Evolutionary conservation across 1,140 invertebrate species (phyloP), one percentile per base, ranked within the genome.

Genomic region (Dolichoris vasculosae): DNA sequence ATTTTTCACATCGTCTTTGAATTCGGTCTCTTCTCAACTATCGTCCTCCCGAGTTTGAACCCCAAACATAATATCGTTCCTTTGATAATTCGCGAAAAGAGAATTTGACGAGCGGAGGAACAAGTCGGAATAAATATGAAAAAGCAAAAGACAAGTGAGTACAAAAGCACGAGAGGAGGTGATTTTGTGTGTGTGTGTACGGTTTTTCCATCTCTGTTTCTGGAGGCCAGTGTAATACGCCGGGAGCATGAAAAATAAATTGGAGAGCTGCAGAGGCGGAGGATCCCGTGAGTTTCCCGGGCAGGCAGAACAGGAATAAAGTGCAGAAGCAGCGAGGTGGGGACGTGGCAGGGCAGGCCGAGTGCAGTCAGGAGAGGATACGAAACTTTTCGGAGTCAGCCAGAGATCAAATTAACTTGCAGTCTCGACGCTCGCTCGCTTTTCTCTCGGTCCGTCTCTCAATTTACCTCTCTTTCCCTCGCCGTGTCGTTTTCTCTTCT

Each of bases 211-310:
- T 79, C n/a, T n/a, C 75, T 38, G 75, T 84, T 79, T 46, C 40
- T 35, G 38, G 69, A 83, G 71, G 78, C 46, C 38, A 69, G 69
- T 30, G 78, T 77, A 87, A 87, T 84, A 82, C 59, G 79, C 38
- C 63, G n/a, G 23, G 30, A 71, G 75, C 77, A 86, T 86, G 87
- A 88, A 89, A 87, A 83, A 87, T 85, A 89, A 88, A 88, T 87
- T 88, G 82, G 76, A 80, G 69, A 75, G 79, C 78, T 64, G 64
- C 43, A 81, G 67, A 35, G 48, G 80, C 46, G 73, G 32, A 59
- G 55, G 23, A 59, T 26, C 13, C 38, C 32, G 38, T 43, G 69
- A 73, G 69, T 51, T 51, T 15, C 51, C 35, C 76, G 38, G 55
- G 35, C 82, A 55, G 40, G 40, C n/a, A 26, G 26, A 38, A 15